Percentiles rank a stretch among this genome's conserved stretches.
Evolutionary conservation across 1,140 invertebrate species (phyloP).

Genomic region (Pogonus chalceus): DNA sequence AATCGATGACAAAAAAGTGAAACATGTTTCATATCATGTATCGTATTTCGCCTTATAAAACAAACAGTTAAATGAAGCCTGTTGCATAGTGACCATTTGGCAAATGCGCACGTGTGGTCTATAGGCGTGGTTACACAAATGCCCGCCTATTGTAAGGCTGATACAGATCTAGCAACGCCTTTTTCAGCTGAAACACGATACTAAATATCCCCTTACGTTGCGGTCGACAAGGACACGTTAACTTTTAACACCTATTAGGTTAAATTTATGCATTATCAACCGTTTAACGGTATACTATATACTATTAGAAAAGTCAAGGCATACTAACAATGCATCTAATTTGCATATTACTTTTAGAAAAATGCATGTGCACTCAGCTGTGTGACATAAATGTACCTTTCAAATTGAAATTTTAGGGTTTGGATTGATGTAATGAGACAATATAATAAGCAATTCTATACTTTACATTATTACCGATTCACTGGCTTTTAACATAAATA

Average conservation of each 20-base stretch:
- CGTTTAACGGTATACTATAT: too few species aligned
- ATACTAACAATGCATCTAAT: conserved; percentile 13
- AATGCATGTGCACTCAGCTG: not conserved
- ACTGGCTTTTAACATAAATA: not conserved
- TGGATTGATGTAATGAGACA: not conserved
- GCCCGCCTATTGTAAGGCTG: not conserved
- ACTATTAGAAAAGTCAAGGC: conserved; percentile 16
- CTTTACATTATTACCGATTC: not conserved
- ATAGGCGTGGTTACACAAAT: not conserved
- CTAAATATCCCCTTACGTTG: not conserved
- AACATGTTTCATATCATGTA: not conserved
- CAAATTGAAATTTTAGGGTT: not conserved
- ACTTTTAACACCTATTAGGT: conserved; percentile 19
- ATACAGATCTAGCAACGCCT: not conserved
- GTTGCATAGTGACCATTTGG: not conserved
- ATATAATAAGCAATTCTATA: too few species aligned
- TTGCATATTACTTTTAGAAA: conserved; percentile 14
- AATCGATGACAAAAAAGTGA: not conserved
- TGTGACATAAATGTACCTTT: not conserved
- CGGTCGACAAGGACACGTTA: conserved; percentile 9
- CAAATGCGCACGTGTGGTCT: conserved; percentile 1
- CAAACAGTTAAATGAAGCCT: not conserved
- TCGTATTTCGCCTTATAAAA: not conserved
- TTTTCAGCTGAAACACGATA: not conserved
- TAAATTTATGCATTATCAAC: conserved; percentile 20